These are phyloP conservation scores for Loripinus fragilis DNA, from an alignment of 2,888 invertebrate species.

Conservation along the genomic window DNA sequence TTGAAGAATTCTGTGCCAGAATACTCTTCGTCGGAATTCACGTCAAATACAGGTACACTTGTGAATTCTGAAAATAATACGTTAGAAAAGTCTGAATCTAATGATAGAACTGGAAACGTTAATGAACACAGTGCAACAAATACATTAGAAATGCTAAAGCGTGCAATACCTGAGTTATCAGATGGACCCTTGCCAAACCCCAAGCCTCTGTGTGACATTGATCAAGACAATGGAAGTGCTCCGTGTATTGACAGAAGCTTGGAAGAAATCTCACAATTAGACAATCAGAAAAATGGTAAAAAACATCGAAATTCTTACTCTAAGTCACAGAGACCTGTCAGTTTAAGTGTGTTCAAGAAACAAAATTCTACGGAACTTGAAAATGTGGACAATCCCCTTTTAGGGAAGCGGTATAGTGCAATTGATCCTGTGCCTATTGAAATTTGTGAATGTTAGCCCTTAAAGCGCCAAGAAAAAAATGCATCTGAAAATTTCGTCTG, in stretches of 20 bases:
- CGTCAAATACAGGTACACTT: conserved; percentile 53
- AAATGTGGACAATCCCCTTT: conserved; percentile 31
- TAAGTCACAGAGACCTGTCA: conserved; percentile 54
- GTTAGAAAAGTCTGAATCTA: conserved; percentile 23
- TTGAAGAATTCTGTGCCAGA: conserved; percentile 47
- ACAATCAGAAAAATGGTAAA: conserved; percentile 52
- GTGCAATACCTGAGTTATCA: conserved; percentile 45
- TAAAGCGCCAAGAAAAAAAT: no score
- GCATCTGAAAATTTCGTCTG: no score
- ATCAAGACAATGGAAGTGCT: conserved; percentile 64
- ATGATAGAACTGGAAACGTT: not conserved
- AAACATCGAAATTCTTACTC: conserved; percentile 51
- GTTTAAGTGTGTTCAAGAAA: conserved; percentile 50
- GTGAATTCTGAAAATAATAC: conserved; percentile 54
- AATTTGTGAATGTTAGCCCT: conserved; percentile 58
- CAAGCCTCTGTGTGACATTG: conserved; percentile 54
- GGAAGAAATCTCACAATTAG: conserved; percentile 74
- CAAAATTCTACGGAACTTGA: conserved; percentile 29
- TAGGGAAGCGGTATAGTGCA: conserved; percentile 58
- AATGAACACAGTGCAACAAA: conserved; percentile 31
- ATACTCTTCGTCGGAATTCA: conserved; percentile 38
- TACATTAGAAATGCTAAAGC: conserved; percentile 42
- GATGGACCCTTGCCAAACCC: conserved; percentile 59
- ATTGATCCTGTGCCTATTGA: conserved; percentile 54
- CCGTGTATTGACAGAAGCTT: conserved; percentile 79